Evolutionary conservation across 2,113 vertebrate species (phyloP), one percentile per base, ranked within the genome.

Genomic region (Grammomys surdaster): DNA sequence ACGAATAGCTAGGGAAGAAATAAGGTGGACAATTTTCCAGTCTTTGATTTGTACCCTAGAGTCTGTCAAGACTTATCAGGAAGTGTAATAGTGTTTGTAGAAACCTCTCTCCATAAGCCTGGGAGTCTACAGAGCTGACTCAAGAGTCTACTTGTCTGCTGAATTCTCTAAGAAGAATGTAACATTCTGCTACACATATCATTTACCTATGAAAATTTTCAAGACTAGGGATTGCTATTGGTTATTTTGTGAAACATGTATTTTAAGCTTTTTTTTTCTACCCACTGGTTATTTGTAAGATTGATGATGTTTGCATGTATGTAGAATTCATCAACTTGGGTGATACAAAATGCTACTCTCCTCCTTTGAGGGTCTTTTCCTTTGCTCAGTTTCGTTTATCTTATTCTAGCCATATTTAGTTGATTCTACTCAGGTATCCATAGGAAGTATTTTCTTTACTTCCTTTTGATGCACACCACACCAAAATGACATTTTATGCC

Each of bases 31-130:
- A 89, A 19, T 60, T 88, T 90, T 26, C 77, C 54, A n/a, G 2
- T 22, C 8, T 20, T 81, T 94, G 77, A 77, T 90, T 84, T 92
- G 90, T 40, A 88, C 89, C 89, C 76, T 65, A 63, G 11, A 58
- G 40, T 82, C 54, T 36, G 54, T 96, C 67, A 92, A 92, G 89
- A 70, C 2, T 96, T 43, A 40, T 28, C 85, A 33, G 54, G n/a
- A 93, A 92, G 81, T 51, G 33, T n/a, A 91, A 80, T 72, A 84
- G 54, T 80, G 33, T 88, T 76, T 76, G 69, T 14, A 73, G 36
- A 89, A 97, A 33, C 28, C n/a, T 91, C 80, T 89, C 56, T 0
- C 40, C 0, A 40, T 26, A 69, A 82, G 72, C 77, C 36, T 33
- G 36, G 36, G 67, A 46, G 67, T 24, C 60, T 70, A 3, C 3